Evolutionary conservation across 2,113 vertebrate species (phyloP).

Genomic region (Clarias gariepinus): DNA sequence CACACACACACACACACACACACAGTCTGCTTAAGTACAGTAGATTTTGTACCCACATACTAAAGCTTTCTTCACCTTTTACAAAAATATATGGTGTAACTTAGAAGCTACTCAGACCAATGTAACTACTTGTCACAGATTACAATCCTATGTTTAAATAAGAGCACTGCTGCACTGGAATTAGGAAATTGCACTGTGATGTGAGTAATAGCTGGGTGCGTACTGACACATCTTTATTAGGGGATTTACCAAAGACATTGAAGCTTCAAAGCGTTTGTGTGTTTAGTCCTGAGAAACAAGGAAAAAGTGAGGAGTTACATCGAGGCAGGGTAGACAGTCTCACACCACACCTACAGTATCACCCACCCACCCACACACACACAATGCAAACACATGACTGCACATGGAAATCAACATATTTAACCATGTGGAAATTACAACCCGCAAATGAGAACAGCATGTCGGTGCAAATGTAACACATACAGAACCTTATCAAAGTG

Average conservation of each 20-base stretch:
- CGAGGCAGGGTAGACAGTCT: conserved; percentile 36
- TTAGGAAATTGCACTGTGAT: not conserved
- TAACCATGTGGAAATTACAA: not conserved
- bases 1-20: not conserved
- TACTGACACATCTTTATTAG: conserved; percentile 2
- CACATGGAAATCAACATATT: not conserved
- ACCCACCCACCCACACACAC: conserved; percentile 23
- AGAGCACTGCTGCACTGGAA: not conserved
- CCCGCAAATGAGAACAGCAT: not conserved
- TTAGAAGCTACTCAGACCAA: not conserved
- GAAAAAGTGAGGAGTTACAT: conserved; percentile 36
- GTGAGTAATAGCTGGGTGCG: not conserved
- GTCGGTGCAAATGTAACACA: not conserved
- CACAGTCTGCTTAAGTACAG: not conserved
- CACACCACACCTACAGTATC: conserved; percentile 30
- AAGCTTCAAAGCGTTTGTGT: not conserved
- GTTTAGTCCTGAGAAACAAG: not conserved
- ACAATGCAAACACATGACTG: not conserved
- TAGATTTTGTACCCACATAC: not conserved
- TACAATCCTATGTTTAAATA: not conserved
- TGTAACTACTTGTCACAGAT: not conserved
- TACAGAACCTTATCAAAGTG: no score
- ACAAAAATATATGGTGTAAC: not conserved
- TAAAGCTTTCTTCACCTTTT: conserved; percentile 19
- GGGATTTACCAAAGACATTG: conserved; percentile 27